Conservation (phyloP, 2,888 invertebrate genomes). For the Eristalis tenax region DNA sequence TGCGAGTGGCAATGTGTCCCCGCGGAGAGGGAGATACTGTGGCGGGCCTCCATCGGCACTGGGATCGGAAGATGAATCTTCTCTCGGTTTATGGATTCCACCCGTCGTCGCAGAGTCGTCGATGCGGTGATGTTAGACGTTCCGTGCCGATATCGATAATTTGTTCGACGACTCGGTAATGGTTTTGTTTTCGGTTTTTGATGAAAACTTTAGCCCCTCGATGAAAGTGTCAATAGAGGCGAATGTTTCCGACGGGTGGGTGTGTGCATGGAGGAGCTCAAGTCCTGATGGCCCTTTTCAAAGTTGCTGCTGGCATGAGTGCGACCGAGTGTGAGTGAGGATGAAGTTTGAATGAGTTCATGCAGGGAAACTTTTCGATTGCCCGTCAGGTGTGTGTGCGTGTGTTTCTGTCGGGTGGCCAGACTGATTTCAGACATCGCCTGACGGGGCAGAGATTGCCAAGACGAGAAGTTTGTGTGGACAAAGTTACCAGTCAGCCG, state of each 20-base stretch:
- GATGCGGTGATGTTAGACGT: background rate
- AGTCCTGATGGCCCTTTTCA: background rate
- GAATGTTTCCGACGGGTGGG: background rate
- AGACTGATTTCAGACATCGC: background rate
- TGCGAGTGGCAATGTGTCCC: background rate
- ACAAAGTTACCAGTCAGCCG: too few relatives aligned
- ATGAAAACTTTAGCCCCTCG: slow-evolving; percentile 30
- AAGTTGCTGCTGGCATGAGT: background rate
- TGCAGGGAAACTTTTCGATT: background rate
- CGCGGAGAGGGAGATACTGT: background rate
- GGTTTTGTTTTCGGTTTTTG: slow-evolving; percentile 41
- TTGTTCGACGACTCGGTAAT: slow-evolving; percentile 58
- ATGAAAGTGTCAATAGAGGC: slow-evolving; percentile 6
- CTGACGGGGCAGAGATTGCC: background rate
- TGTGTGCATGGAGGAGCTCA: background rate
- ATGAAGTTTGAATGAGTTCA: background rate
- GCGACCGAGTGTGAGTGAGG: background rate
- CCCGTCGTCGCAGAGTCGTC: background rate
- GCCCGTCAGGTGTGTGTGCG: background rate
- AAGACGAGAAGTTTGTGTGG: background rate
- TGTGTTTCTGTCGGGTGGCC: background rate
- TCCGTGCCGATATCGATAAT: slow-evolving; percentile 47
- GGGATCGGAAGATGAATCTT: background rate
- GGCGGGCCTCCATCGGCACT: background rate
- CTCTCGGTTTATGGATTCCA: background rate